Evolutionary conservation across 2,797 vertebrate species (phyloP).

Genomic region (Lagorchestes hirsutus): DNA sequence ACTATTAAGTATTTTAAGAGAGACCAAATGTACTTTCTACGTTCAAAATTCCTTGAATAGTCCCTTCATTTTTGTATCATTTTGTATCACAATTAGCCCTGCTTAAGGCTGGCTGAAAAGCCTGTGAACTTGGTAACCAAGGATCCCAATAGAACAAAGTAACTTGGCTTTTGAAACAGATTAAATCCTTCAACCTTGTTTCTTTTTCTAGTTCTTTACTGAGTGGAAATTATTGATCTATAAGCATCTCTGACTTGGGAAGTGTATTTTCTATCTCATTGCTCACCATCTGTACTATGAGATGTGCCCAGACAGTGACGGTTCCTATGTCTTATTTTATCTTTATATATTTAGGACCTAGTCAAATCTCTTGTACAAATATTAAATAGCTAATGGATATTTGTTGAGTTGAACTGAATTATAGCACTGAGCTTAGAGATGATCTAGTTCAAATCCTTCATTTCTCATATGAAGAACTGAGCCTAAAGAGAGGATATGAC

Average conservation of each 20-base stretch:
- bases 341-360: background rate
- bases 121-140: slow-evolving; percentile 91
- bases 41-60: background rate
- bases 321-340: background rate
- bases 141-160: slow-evolving; percentile 92
- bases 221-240: slow-evolving; percentile 94
- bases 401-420: background rate
- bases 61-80: background rate
- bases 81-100: slow-evolving; percentile 79
- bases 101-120: slow-evolving; percentile 90
- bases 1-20: background rate
- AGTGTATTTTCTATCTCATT: slow-evolving; percentile 91
- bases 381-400: background rate
- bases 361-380: background rate
- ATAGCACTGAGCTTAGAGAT: background rate
- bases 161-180: slow-evolving; percentile 86
- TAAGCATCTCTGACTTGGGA: slow-evolving; percentile 90
- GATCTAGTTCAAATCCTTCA: background rate
- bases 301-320: slow-evolving; percentile 90
- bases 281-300: slow-evolving; percentile 89
- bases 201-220: slow-evolving; percentile 91
- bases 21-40: background rate
- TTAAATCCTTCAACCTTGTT: slow-evolving; percentile 88
- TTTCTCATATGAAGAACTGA: background rate
- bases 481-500: background rate